phyloP scores from a whole-genome alignment of 2,113 vertebrate genomes.

The Podarcis raffonei region DNA sequence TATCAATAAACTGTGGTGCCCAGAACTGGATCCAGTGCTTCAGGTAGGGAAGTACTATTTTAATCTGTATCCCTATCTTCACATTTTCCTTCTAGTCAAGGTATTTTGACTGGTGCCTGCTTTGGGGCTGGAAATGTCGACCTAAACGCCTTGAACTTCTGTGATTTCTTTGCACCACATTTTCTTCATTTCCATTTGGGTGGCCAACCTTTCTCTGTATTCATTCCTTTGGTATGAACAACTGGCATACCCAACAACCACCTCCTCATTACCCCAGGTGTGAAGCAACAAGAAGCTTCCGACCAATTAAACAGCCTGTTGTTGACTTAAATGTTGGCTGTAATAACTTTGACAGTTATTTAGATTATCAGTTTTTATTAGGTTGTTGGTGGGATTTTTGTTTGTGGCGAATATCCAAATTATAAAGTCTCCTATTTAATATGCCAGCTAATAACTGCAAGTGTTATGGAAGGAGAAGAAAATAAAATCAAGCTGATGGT shows the following conservation, averaged over 20 bases:
- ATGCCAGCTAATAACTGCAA: slow-evolving; percentile 26
- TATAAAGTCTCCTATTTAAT: slow-evolving; percentile 12
- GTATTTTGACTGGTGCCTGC: background rate
- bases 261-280: slow-evolving; percentile 4
- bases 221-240: background rate
- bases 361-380: slow-evolving; percentile 36
- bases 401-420: slow-evolving; percentile 19
- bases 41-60: background rate
- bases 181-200: background rate
- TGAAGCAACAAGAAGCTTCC: background rate
- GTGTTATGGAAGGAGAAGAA: slow-evolving; percentile 20
- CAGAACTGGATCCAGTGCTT: background rate
- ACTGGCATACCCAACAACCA: background rate
- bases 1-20: too few relatives aligned
- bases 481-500: slow-evolving; percentile 23
- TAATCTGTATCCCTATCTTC: background rate
- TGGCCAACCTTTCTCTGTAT: background rate
- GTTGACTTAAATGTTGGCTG: slow-evolving; percentile 21
- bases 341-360: slow-evolving; percentile 20
- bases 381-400: background rate
- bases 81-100: background rate
- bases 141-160: background rate
- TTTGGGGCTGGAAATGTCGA: background rate
- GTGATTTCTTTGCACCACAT: background rate
- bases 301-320: slow-evolving; percentile 16